phyloP scores from a whole-genome alignment of 2,113 vertebrate genomes.

The Rhinogobius similis region DNA sequence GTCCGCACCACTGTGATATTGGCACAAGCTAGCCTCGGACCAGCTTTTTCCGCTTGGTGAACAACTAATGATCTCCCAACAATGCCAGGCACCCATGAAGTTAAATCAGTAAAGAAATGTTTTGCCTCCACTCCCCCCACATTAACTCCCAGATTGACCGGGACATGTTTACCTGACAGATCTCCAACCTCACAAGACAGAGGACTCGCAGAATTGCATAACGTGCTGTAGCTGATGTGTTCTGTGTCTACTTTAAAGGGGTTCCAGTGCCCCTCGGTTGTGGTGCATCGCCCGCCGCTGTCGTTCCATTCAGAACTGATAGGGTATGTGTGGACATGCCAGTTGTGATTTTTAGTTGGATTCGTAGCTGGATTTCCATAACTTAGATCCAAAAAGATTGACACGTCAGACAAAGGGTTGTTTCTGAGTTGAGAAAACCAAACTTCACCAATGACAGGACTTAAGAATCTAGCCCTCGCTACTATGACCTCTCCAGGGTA shows the following conservation, averaged over 20 bases:
- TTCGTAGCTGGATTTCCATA: constrained; percentile 55
- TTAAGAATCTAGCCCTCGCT: constrained; percentile 69
- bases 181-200: constrained; percentile 80
- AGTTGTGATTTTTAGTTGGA: constrained; percentile 72
- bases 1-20: constrained; percentile 72
- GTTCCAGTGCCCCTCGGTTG: constrained; percentile 79
- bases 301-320: constrained; percentile 77
- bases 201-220: constrained; percentile 67
- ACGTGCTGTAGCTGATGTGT: constrained; percentile 56
- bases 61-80: constrained; percentile 78
- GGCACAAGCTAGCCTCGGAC: constrained; percentile 75
- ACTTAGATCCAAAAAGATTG: constrained; percentile 75
- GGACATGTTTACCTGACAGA: constrained; percentile 65
- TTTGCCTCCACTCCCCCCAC: constrained; percentile 56
- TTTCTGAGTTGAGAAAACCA: constrained; percentile 72
- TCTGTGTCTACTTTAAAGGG: constrained; percentile 62
- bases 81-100: constrained; percentile 67
- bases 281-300: constrained; percentile 59
- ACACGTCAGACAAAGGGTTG: constrained; percentile 78
- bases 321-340: constrained; percentile 78
- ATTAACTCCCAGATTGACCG: constrained; percentile 53
- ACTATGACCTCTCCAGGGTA: constrained; percentile 70
- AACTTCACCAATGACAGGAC: constrained; percentile 73
- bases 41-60: constrained; percentile 57
- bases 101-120: constrained; percentile 79